These are phyloP conservation scores for Lytechinus pictus DNA, from an alignment of 35 echinoderm and acorn worm genomes.

Conservation along the genomic window DNA sequence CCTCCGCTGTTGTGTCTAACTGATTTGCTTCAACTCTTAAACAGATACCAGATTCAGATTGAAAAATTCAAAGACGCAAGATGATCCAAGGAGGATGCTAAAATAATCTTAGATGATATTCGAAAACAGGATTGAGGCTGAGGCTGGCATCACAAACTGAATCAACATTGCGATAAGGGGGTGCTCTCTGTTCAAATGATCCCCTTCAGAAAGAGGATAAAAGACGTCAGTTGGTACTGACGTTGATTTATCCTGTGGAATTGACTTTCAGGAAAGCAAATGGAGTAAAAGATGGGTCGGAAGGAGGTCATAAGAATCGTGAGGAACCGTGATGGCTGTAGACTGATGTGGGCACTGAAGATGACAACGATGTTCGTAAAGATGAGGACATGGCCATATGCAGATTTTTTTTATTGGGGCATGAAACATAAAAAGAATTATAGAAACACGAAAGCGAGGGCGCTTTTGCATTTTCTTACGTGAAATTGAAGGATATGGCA, in stretches of 20 bases:
- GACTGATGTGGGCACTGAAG: not conserved
- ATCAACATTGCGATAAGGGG: not conserved
- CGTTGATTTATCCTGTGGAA: not conserved
- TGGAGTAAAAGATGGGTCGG: not conserved
- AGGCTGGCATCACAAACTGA: not conserved
- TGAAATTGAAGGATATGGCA: no score
- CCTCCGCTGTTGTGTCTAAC: no score
- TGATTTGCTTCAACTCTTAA: no score
- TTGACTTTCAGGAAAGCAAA: not conserved
- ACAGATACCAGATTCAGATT: not conserved
- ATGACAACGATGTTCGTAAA: not conserved
- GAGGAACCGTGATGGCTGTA: not conserved
- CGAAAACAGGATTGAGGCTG: not conserved
- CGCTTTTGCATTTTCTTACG: no score
- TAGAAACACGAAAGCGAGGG: no score
- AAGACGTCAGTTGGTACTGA: not conserved
- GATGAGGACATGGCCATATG: not conserved
- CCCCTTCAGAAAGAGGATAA: not conserved
- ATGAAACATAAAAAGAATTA: no score
- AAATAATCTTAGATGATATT: not conserved
- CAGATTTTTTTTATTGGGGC: no score
- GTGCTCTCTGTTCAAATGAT: not conserved
- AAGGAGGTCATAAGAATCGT: not conserved
- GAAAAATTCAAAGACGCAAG: not conserved
- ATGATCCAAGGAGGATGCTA: not conserved